phyloP scores from a whole-genome alignment of 2,113 vertebrate genomes.

The Mystacornis crossleyi region DNA sequence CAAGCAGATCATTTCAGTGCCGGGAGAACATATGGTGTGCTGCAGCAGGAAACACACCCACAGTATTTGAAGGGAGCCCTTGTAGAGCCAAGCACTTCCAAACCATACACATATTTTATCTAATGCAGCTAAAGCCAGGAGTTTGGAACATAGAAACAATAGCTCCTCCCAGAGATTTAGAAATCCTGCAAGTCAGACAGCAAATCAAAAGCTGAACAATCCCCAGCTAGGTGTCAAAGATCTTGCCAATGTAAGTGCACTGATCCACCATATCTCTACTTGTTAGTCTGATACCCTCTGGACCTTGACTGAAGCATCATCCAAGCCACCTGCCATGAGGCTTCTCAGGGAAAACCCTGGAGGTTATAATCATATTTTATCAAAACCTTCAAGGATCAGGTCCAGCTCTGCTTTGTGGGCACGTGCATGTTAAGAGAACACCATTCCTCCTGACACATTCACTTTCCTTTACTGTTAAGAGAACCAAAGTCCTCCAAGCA shows the following conservation, averaged over 20 bases:
- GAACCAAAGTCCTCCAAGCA: background rate
- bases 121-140: background rate
- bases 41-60: slow-evolving; percentile 39
- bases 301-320: background rate
- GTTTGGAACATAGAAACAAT: slow-evolving; percentile 6
- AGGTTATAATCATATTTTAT: background rate
- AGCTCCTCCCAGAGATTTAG: slow-evolving; percentile 29
- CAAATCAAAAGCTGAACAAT: background rate
- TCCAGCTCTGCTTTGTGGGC: background rate
- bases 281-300: background rate
- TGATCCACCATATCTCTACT: background rate
- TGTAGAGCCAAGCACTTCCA: background rate
- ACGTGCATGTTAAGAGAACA: background rate
- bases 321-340: background rate
- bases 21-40: background rate
- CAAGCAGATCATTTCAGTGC: background rate
- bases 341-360: background rate
- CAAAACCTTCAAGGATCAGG: background rate
- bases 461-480: background rate
- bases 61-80: background rate
- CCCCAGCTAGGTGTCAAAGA: background rate
- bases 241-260: background rate
- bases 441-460: fast-evolving
- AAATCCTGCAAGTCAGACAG: slow-evolving; percentile 9
- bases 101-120: slow-evolving; percentile 6